These are phyloP conservation scores for Leptopilina syphax DNA, from an alignment of 2,888 invertebrate genomes.

Conservation along the genomic window DNA sequence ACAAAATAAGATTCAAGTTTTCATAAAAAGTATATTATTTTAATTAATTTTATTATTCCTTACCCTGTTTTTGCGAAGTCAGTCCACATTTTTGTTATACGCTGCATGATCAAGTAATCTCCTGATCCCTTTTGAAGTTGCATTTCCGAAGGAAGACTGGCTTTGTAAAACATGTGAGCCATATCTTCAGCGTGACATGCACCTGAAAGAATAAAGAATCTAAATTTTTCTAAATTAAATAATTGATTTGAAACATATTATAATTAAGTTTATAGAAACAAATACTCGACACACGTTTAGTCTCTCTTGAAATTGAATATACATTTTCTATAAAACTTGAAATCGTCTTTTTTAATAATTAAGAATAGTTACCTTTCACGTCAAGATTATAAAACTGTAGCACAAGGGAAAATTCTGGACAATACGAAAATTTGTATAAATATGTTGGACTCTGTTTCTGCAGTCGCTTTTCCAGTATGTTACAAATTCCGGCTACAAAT, in stretches of 20 bases:
- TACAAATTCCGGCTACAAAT: slow-evolving; percentile 78
- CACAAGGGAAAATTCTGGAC: slow-evolving; percentile 54
- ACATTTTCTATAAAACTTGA: no score
- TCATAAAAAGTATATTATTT: not conserved
- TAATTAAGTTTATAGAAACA: no score
- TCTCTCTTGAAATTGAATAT: no score
- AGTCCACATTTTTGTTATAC: slow-evolving; percentile 67
- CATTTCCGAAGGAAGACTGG: slow-evolving; percentile 50
- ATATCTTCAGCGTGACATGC: slow-evolving; percentile 82
- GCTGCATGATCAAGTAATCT: slow-evolving; percentile 61
- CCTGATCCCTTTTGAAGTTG: slow-evolving; percentile 56
- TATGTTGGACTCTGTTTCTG: slow-evolving; percentile 77
- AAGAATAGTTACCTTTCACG: not conserved
- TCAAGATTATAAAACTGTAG: slow-evolving; percentile 45
- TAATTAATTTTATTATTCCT: not conserved
- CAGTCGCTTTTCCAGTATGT: slow-evolving; percentile 74
- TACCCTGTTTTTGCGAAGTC: slow-evolving; percentile 71
- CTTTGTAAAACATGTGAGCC: slow-evolving; percentile 78
- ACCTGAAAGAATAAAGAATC: slow-evolving; percentile 69
- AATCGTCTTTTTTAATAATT: no score
- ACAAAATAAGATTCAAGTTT: not conserved
- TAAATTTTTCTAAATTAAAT: no score
- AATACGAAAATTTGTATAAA: slow-evolving; percentile 80
- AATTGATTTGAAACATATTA: no score
- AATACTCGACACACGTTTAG: no score